Conservation (phyloP, 1,140 invertebrate species). For the Bradysia coprophila region DNA sequence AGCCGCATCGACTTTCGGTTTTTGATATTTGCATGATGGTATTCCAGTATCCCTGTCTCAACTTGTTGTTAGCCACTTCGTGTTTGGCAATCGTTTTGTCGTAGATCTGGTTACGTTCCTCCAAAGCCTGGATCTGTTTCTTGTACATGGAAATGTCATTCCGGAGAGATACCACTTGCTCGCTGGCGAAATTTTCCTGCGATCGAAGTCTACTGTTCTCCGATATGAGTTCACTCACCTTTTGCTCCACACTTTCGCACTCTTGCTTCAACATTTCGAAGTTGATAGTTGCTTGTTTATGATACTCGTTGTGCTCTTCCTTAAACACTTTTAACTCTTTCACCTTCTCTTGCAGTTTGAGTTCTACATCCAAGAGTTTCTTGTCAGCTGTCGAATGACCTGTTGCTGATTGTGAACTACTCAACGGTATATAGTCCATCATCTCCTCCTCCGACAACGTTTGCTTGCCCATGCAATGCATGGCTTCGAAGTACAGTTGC, state of each 20-base stretch:
- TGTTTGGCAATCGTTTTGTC: slow-evolving; percentile 66
- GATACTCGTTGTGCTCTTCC: slow-evolving; percentile 66
- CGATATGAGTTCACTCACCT: slow-evolving; percentile 38
- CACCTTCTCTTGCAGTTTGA: slow-evolving; percentile 31
- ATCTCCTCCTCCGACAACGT: slow-evolving; percentile 4
- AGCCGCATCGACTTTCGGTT: slow-evolving; percentile 54
- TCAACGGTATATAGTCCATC: slow-evolving; percentile 1
- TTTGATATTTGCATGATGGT: slow-evolving; percentile 50
- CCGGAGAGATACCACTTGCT: slow-evolving; percentile 62
- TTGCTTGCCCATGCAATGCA: slow-evolving; percentile 23
- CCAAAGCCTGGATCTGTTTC: slow-evolving; percentile 61
- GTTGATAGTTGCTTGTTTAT: slow-evolving; percentile 62
- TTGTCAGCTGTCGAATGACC: slow-evolving; percentile 8
- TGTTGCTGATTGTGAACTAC: slow-evolving; percentile 4
- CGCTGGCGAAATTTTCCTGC: slow-evolving; percentile 53
- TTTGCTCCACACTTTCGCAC: slow-evolving; percentile 55
- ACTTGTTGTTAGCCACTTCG: slow-evolving; percentile 59
- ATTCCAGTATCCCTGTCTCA: slow-evolving; percentile 54
- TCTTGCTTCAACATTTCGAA: slow-evolving; percentile 66
- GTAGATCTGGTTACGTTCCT: slow-evolving; percentile 68
- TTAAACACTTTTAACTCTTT: slow-evolving; percentile 49
- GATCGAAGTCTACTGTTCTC: slow-evolving; percentile 51
- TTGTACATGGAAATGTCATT: slow-evolving; percentile 61
- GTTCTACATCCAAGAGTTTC: slow-evolving; percentile 20
- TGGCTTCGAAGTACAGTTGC: slow-evolving; percentile 53